These are phyloP conservation scores for Linnaemya tessellans DNA, from an alignment of 2,888 invertebrate genomes.

Conservation along the genomic window DNA sequence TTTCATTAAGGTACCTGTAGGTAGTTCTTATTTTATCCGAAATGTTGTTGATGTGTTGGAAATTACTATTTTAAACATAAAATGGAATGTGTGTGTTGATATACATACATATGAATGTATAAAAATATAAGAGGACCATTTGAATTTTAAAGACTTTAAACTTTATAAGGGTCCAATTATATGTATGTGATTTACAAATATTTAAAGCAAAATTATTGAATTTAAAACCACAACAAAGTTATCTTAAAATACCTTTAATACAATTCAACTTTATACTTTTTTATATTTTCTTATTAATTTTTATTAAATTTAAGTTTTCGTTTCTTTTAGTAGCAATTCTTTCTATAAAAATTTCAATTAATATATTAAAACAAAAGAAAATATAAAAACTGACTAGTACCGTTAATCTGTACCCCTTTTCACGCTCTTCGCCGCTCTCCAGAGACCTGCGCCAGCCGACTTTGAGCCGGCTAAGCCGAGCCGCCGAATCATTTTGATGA, in stretches of 20 bases:
- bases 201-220: constrained; percentile 5
- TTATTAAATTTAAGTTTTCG: constrained; percentile 19
- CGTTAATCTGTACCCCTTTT: too few relatives aligned
- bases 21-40: constrained; percentile 11
- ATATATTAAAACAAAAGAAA: too few relatives aligned
- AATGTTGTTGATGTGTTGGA: neutral
- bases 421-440: too few relatives aligned
- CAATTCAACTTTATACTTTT: constrained; percentile 22
- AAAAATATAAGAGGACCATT: neutral
- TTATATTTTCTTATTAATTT: constrained; percentile 14
- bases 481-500: too few relatives aligned
- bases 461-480: too few relatives aligned
- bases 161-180: neutral
- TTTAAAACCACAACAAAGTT: too few relatives aligned
- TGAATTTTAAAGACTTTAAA: constrained; percentile 4
- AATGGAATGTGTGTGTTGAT: constrained; percentile 30
- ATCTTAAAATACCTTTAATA: constrained; percentile 7
- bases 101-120: too few relatives aligned
- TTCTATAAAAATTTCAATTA: too few relatives aligned
- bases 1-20: constrained; percentile 35
- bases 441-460: too few relatives aligned
- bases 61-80: neutral
- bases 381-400: too few relatives aligned
- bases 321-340: constrained; percentile 45
- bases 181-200: neutral